Evolutionary conservation across 2,797 vertebrate genomes (phyloP).

Genomic region (Gadopsis marmoratus): DNA sequence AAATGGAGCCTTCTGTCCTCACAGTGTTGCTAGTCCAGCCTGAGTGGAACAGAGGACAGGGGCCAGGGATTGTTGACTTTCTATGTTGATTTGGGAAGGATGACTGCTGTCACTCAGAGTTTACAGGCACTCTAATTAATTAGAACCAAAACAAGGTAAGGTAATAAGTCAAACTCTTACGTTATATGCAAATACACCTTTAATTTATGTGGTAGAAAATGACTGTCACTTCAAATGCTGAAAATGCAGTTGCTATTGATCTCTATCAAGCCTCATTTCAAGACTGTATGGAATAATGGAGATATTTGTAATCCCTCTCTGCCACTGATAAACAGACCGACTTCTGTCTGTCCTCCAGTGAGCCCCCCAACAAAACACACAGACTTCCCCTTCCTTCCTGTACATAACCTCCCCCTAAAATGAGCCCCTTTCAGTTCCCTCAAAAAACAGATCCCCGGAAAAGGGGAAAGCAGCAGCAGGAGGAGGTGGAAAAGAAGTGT

Average conservation of each 20-base stretch:
- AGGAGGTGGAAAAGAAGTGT: slow-evolving; percentile 52
- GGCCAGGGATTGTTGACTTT: slow-evolving; percentile 55
- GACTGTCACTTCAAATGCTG: background rate
- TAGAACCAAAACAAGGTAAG: slow-evolving; percentile 16
- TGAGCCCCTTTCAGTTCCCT: slow-evolving; percentile 61
- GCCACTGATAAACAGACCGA: slow-evolving; percentile 28
- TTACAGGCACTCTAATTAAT: slow-evolving; percentile 31
- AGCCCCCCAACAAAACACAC: slow-evolving; percentile 33
- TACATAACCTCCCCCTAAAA: slow-evolving; percentile 49
- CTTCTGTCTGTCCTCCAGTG: slow-evolving; percentile 31
- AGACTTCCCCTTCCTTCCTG: slow-evolving; percentile 51
- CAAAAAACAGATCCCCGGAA: slow-evolving; percentile 65
- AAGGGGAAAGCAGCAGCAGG: slow-evolving; percentile 24
- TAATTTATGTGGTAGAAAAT: background rate
- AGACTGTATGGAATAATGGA: background rate
- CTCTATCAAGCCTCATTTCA: background rate
- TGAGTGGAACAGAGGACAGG: slow-evolving; percentile 35
- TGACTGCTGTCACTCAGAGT: slow-evolving; percentile 25
- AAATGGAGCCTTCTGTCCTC: slow-evolving; percentile 70
- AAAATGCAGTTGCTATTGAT: background rate
- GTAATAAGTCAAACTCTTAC: slow-evolving; percentile 1
- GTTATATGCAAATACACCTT: background rate
- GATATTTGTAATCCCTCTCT: background rate
- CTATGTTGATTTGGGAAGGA: slow-evolving; percentile 51
- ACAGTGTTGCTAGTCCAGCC: slow-evolving; percentile 15